Evolutionary conservation across 2,888 invertebrate genomes (phyloP), one percentile per base, ranked within the genome.

Genomic region (Tholera decimalis): DNA sequence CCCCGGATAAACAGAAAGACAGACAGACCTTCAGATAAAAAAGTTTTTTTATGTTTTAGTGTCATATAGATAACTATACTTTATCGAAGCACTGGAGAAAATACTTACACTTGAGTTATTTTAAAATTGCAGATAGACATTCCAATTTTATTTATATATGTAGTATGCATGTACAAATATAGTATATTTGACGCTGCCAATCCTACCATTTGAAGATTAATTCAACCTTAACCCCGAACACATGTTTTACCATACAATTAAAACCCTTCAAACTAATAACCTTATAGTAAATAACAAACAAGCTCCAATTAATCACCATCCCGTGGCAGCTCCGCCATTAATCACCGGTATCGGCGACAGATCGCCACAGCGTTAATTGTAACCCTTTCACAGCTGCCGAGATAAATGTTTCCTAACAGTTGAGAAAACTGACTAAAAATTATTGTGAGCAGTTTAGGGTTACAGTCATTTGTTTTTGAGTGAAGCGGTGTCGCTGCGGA

Each of bases 381-480:
- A 63, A 62, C 59, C 61, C 55, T 53, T 61, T 41, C 55, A 11
- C 73, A 59, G 59, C 58, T 58, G 39, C 46, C 35, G 44, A 41
- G 77, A 77, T 65, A 65, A 71, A 80, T 71, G 63, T 46, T 61
- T 60, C 51, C 46, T 59, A 72, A 73, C 70, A 46, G 62, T 54
- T 33, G 46, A 63, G 55, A 71, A 79, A 80, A 73, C 69, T 75
- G 66, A 77, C 70, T 62, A 53, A 75, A 73, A 73, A 77, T 69
- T 61, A 76, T 75, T 54, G 70, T 30, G 68, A 71, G 51, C 46
- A 67, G 57, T 77, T 60, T 77, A 83, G 69, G 51, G 61, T 80
- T 78, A 69, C 80, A 70, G 50, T 60, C 67, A 78, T 82, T 78
- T 82, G 78, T 82, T 70, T 59, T 50, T 57, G 60, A 62, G 59